A percentile compares a stretch with the other conserved stretches of the same genome.
Conservation (phyloP, 2,888 invertebrate species). For the Euphydryas editha region DNA sequence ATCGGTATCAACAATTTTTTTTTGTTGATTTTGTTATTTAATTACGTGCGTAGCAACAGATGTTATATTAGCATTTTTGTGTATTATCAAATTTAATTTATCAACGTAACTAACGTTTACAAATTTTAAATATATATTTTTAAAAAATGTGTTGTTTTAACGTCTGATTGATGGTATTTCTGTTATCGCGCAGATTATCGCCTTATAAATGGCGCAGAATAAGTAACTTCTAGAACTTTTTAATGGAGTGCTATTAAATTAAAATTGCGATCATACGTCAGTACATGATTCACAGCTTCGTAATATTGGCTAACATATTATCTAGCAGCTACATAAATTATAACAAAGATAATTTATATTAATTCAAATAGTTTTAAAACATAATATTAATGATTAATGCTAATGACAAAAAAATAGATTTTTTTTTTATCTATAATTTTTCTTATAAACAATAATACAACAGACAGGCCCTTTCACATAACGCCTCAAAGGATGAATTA, state of each 20-base stretch:
- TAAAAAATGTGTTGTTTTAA: background rate
- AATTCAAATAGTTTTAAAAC: background rate
- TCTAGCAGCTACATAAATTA: background rate
- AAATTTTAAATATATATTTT: background rate
- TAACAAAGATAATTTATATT: background rate
- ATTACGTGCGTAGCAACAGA: background rate
- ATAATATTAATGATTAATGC: too few species aligned
- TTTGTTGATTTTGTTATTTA: background rate
- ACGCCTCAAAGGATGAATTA: too few species aligned
- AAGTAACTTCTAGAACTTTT: slow-evolving; percentile 26
- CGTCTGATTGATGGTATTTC: background rate
- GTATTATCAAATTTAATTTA: background rate
- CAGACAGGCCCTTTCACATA: too few species aligned
- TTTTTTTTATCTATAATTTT: too few species aligned
- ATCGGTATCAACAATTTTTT: background rate
- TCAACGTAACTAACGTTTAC: background rate
- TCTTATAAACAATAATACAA: too few species aligned
- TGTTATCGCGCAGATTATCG: slow-evolving; percentile 5
- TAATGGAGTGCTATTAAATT: slow-evolving; percentile 23
- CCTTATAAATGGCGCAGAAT: slow-evolving; percentile 12
- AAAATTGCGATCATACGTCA: slow-evolving; percentile 18
- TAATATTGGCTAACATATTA: background rate
- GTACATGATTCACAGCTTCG: slow-evolving; percentile 22
- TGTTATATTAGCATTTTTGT: background rate
- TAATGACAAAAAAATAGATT: too few species aligned